Evolutionary conservation across 2,888 invertebrate genomes (phyloP), one percentile per base, ranked within the genome.

Genomic region (Cantharis nigra): DNA sequence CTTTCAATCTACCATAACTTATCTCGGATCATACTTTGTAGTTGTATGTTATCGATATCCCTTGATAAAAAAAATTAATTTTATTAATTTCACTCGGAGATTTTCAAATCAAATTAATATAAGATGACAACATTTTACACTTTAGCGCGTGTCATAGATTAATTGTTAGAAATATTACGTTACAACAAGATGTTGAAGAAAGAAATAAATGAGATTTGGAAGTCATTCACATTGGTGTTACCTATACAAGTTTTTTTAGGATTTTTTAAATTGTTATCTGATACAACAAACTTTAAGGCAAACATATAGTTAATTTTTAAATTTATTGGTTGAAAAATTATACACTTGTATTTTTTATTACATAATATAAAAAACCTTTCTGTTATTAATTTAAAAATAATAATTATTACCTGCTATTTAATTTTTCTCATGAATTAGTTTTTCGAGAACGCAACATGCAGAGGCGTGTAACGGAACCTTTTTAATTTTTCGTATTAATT

Each of bases 141-240:
- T 33, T 63, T n/a, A 33, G 33, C 49, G 30, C 49, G 49, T 49
- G 23, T 14, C 23, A 14, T 69, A 73, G 69, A 73, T 73, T 23
- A 65, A 69, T 67, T 62, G 67, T 49, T 72, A 65, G 72, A 72
- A 18, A n/a, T 63, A 63, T 14, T 63, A 63, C 18, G 23, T 26
- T 67, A 67, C 65, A 28, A 65, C n/a, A 64, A 65, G 65, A 71
- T 62, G 23, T 69, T 73, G 14, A 23, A 65, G 26, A 33, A 63
- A 71, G 63, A 30, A 71, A 64, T 14, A 71, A 23, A 67, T 49
- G 33, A 30, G 62, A 14, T 49, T 65, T 62, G 73, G 33, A 65
- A 73, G 73, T 73, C 73, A 73, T 73, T 73, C 73, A 73, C 73
- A 69, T 67, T 67, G 49, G n/a, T 49, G 67, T 14, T 23, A 64